Conservation (phyloP, 1,140 invertebrate species). For the Charaxes varanes region DNA sequence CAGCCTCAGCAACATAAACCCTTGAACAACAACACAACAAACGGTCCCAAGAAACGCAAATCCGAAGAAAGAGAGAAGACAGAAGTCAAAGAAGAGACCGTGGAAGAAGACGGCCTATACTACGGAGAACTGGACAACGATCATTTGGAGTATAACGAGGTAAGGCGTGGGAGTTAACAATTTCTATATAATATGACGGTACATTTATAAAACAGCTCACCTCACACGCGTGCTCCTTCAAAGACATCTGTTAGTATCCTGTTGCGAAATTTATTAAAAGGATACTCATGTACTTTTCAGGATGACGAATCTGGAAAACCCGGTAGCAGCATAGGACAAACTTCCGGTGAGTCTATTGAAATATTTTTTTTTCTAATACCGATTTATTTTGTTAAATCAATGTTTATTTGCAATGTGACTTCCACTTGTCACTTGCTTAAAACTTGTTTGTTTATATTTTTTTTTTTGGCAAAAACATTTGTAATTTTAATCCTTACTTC, state of each 20-base stretch:
- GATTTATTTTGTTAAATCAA: conserved; percentile 31
- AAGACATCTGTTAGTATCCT: no score
- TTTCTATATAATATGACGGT: no score
- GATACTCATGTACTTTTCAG: no score
- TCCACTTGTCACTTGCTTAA: conserved; percentile 47
- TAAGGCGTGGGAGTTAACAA: conserved; percentile 16
- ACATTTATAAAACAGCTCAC: no score
- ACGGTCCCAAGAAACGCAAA: conserved; percentile 53
- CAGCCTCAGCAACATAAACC: conserved; percentile 19
- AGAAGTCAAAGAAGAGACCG: conserved; percentile 65
- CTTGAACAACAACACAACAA: conserved; percentile 19
- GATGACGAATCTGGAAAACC: conserved; percentile 56
- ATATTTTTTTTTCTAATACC: conserved; percentile 19
- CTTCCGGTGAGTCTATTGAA: conserved; percentile 46
- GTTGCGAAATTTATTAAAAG: no score
- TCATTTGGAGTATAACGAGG: conserved; percentile 62
- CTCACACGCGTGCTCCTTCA: no score
- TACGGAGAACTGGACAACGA: conserved; percentile 68
- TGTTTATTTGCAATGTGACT: conserved; percentile 69
- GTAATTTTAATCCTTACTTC: conserved; percentile 19
- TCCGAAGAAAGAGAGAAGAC: conserved; percentile 38
- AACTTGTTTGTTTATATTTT: conserved; percentile 22
- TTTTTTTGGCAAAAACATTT: conserved; percentile 12
- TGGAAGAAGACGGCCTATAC: conserved; percentile 69
- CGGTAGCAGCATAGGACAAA: conserved; percentile 53